phyloP scores from a whole-genome alignment of 1,140 invertebrate genomes.

The Leguminivora glycinivorella region DNA sequence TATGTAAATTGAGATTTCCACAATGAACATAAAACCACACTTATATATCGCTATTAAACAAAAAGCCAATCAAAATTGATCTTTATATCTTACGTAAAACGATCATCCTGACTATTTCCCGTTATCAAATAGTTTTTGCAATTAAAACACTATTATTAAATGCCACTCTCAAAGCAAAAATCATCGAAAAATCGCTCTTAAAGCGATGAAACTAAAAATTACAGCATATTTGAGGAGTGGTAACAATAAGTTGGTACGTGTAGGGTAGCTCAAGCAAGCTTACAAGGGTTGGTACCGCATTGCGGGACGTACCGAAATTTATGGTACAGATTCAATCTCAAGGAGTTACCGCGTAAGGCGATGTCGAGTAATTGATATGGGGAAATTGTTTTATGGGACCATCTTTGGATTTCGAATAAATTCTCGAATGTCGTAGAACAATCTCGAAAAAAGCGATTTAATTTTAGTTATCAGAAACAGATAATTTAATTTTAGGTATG shows the following conservation, averaged over 20 bases:
- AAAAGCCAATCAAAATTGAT: background rate
- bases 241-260: background rate
- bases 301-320: constrained; percentile 26
- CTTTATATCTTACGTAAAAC: background rate
- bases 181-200: background rate
- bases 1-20: constrained; percentile 22
- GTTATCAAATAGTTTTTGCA: background rate
- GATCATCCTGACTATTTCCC: background rate
- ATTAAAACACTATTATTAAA: background rate
- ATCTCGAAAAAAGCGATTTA: no score
- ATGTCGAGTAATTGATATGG: constrained; percentile 14
- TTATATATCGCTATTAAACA: background rate
- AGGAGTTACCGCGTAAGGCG: background rate
- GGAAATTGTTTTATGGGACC: background rate
- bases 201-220: background rate
- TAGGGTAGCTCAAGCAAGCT: constrained; percentile 18
- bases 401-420: no score
- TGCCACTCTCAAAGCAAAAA: background rate
- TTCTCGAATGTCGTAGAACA: no score
- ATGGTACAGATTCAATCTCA: constrained; percentile 25
- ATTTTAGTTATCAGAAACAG: no score
- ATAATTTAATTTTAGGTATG: no score
- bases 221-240: background rate
- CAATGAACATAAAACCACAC: background rate
- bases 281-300: constrained; percentile 17